A percentile compares a stretch with the other conserved stretches of the same genome.
phyloP scores from a whole-genome alignment of 2,888 invertebrate species.

The Cylloceria caligata region DNA sequence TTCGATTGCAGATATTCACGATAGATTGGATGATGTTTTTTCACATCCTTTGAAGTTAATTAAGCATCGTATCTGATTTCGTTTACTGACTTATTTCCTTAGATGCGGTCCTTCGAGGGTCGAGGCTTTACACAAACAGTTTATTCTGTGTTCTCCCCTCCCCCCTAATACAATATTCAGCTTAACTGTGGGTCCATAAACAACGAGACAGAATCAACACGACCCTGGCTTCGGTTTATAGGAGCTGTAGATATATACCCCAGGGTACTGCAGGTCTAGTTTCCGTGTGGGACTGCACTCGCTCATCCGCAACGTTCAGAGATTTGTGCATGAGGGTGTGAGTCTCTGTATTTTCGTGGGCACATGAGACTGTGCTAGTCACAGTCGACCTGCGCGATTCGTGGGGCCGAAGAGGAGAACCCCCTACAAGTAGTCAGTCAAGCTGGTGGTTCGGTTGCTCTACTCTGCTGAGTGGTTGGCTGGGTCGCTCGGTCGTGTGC shows the following conservation, averaged over 20 bases:
- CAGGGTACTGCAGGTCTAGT: not conserved
- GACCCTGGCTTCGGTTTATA: too few species aligned
- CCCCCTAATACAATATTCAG: too few species aligned
- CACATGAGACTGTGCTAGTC: slow-evolving; percentile 42
- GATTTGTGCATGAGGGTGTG: not conserved
- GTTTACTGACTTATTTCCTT: too few species aligned
- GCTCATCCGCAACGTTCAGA: not conserved
- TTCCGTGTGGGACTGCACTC: not conserved
- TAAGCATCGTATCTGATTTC: too few species aligned
- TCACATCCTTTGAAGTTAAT: too few species aligned
- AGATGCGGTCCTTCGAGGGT: too few species aligned
- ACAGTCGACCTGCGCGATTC: slow-evolving; percentile 68
- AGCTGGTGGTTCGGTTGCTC: slow-evolving; percentile 69
- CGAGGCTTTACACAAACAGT: too few species aligned
- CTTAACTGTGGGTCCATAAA: too few species aligned
- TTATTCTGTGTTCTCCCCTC: too few species aligned
- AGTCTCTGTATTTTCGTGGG: not conserved
- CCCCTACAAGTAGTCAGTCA: slow-evolving; percentile 76
- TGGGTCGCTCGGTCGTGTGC: slow-evolving; percentile 60
- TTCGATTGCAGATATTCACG: too few species aligned
- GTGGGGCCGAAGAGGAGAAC: slow-evolving; percentile 69
- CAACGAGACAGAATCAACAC: too few species aligned
- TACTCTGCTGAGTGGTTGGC: slow-evolving; percentile 35
- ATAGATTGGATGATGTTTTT: too few species aligned
- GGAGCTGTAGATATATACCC: not conserved